Evolutionary conservation across 1,140 invertebrate species (phyloP).

Genomic region (Yoshiicerus persimilis): DNA sequence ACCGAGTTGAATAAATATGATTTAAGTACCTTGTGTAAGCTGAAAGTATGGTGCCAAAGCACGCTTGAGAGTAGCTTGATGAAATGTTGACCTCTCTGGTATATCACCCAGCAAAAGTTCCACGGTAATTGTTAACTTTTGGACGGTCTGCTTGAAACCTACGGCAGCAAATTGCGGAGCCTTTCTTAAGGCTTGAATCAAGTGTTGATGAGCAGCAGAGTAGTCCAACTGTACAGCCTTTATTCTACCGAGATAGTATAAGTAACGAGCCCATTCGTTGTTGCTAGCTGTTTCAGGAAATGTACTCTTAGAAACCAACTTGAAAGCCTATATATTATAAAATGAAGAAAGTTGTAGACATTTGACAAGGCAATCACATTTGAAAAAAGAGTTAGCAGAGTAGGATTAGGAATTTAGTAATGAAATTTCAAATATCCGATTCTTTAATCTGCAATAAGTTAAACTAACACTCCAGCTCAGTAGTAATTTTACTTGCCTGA

Average conservation of each 20-base stretch:
- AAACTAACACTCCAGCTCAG: too few species aligned
- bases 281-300: slow-evolving; percentile 97
- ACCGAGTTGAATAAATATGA: too few species aligned
- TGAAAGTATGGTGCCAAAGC: slow-evolving; percentile 94
- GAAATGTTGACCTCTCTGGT: slow-evolving; percentile 85
- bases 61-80: slow-evolving; percentile 80
- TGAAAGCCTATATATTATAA: slow-evolving; percentile 68
- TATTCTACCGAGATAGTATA: slow-evolving; percentile 96
- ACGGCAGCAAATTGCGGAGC: slow-evolving; percentile 95
- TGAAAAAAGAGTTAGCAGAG: too few species aligned
- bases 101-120: slow-evolving; percentile 96
- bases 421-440: too few species aligned
- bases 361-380: too few species aligned
- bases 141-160: slow-evolving; percentile 97
- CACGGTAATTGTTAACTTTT: slow-evolving; percentile 94
- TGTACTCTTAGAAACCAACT: slow-evolving; percentile 92
- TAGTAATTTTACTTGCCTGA: slow-evolving; percentile 60
- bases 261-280: slow-evolving; percentile 96
- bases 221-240: slow-evolving; percentile 97
- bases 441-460: too few species aligned
- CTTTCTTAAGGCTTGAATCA: slow-evolving; percentile 91
- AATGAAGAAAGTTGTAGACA: too few species aligned
- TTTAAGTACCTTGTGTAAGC: slow-evolving; percentile 76
- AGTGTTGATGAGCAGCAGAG: slow-evolving; percentile 92
- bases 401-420: too few species aligned